Base-by-base conservation (phyloP, 2,888 invertebrate genomes). In the Morpho deidamia region DNA sequence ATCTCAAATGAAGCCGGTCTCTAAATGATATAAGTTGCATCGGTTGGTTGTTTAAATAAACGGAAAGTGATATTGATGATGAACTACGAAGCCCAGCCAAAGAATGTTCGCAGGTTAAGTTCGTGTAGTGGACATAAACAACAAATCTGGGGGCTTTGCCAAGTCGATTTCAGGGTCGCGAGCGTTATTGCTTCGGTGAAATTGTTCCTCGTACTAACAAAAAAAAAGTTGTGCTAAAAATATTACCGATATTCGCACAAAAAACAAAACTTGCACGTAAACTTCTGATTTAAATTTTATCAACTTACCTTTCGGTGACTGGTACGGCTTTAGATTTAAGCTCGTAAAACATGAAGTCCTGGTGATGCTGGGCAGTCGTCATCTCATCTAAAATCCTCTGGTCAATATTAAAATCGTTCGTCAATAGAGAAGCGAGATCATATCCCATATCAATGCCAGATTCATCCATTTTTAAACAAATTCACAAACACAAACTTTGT, bases 401-500 rank as follows among this genome's bases (percentile, higher is more conserved):
- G 68, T 91, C 90, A 65, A 81, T 77, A 69, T 81, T 90, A 66
- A 84, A 87, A 76, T 91, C 91, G 70, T 91, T 91, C 62, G 88
- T 83, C 62, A 91, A 83, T 64, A 92, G 84, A 61, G 91, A 90
- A 58, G 91, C 91, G 69, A 92, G 88, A 84, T 92, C 92, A 71
- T 91, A 92, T 59, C 90, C 92, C 90, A 92, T 91, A 70, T 92
- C 92, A 66, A 92, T 91, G 63, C 92, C 92, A 67, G 92, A 92
- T 77, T 92, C 92, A 79, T 92, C 92, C 92, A 92, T 92, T 74
- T 76, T 84, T 66, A 57, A 71, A 71, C 69, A 70, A 65, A 69
- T 72, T 69, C 83, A 81, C 81, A 72, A 75, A 72, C 81, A 80
- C 74, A 66, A 75, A 74, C 65, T 75, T 78, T 49, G 71, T 67